Evolutionary conservation across 2,113 vertebrate species (phyloP).

Genomic region (Apteryx mantelli): DNA sequence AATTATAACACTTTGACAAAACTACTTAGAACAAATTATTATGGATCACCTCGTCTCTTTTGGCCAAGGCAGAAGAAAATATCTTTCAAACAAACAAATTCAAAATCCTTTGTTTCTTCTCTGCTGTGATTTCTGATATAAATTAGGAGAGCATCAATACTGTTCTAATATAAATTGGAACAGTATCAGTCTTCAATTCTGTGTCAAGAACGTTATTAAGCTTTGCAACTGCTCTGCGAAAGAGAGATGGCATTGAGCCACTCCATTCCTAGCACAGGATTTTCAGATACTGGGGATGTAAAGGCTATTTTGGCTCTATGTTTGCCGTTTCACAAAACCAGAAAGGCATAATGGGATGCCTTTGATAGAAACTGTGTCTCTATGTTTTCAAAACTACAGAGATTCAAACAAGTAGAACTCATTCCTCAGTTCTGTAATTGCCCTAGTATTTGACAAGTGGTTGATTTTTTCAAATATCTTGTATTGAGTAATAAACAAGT

Average conservation of each 20-base stretch:
- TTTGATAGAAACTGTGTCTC: background rate
- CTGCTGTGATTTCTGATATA: background rate
- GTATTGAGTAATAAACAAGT: background rate
- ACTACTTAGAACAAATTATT: background rate
- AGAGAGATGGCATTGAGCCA: background rate
- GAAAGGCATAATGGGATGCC: background rate
- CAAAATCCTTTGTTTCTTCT: background rate
- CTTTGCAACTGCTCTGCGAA: background rate
- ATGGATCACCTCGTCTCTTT: background rate
- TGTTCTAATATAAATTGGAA: background rate
- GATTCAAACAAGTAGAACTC: background rate
- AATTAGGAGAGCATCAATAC: background rate
- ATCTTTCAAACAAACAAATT: background rate
- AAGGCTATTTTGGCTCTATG: background rate
- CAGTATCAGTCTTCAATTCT: background rate
- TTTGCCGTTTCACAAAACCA: background rate
- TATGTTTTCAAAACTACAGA: background rate
- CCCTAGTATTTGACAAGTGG: background rate
- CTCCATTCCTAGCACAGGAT: background rate
- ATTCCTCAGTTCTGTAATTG: background rate
- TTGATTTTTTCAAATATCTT: background rate
- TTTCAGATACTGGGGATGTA: background rate
- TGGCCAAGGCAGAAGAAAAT: background rate
- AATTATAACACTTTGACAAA: background rate
- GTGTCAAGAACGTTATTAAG: background rate